These are phyloP conservation scores for Mohoua ochrocephala DNA, from an alignment of 2,113 vertebrate genomes.

Conservation along the genomic window DNA sequence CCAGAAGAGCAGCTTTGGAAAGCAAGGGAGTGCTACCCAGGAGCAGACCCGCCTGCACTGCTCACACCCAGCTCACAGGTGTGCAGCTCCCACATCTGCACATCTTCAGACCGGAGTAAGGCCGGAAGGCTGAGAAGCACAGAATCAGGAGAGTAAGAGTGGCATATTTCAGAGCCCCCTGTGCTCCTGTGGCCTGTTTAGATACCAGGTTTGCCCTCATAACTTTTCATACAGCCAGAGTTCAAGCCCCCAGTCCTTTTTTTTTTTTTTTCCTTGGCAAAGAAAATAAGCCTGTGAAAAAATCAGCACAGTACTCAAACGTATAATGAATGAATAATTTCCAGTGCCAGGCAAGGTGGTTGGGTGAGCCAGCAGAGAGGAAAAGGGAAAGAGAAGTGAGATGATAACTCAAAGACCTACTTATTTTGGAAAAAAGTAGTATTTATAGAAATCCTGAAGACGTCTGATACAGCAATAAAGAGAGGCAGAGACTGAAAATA, in stretches of 20 bases:
- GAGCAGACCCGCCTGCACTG: neutral
- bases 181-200: neutral
- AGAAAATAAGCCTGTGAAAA: neutral
- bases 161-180: neutral
- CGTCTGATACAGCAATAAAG: neutral
- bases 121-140: neutral
- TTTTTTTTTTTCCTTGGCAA: neutral
- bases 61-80: neutral
- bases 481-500: neutral
- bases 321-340: neutral
- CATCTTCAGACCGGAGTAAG: neutral
- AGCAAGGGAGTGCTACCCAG: neutral
- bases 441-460: neutral
- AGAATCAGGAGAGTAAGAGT: neutral
- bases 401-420: neutral
- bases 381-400: neutral
- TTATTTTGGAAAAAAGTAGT: too few relatives aligned
- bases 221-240: neutral
- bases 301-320: neutral
- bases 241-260: neutral
- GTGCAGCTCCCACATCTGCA: fast-evolving
- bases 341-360: neutral
- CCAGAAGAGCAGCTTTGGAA: neutral
- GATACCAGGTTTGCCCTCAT: neutral
- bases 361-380: neutral